Base-by-base conservation (phyloP, 92 coral and sea anemone species). In the Ricordea florida region DNA sequence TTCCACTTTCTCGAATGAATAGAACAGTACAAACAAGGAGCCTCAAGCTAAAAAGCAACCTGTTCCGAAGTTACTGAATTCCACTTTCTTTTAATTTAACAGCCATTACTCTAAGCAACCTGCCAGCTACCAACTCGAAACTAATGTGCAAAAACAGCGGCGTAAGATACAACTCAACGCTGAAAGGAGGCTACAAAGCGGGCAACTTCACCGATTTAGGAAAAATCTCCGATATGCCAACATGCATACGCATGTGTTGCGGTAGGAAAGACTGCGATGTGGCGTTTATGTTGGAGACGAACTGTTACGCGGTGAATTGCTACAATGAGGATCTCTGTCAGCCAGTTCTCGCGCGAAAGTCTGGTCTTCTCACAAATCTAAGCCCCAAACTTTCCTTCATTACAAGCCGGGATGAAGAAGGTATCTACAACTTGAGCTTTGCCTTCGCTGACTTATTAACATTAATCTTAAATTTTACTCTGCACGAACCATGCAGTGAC, bases 391-490 rank as follows among this genome's bases (percentile, higher is more conserved):
- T 94, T 37, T 94, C 98, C 2, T 94, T 82, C 52, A 94, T 94
- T 25, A 94, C 98, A 26, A 92, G 97, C 55, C 73, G 98, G 38
- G 93, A 88, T 23, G 98, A 94, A 66, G 98, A 94, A 89, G 98
- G 98, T 94, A 6, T 6, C 87, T 1, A 20, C 16, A 2, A 17
- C 4, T 9, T 0, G 20, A 15, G n/a, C 6, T 55, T 9, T 10
- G 62, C 11, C 36, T 8, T 22, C 6, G 13, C 6, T 10, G 32
- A 6, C 4, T 55, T 4, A 3, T 62, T 22, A 36, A 25, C 29
- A 5, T 62, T 35, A 1, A 5, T n/a, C n/a, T n/a, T n/a, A n/a
- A n/a, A n/a, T n/a, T n/a, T n/a, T n/a, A n/a, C n/a, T n/a, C n/a
- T n/a, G n/a, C n/a, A n/a, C n/a, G n/a, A n/a, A n/a, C n/a, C n/a